Conservation (phyloP, 2,797 vertebrate genomes). For the Oreortyx pictus region DNA sequence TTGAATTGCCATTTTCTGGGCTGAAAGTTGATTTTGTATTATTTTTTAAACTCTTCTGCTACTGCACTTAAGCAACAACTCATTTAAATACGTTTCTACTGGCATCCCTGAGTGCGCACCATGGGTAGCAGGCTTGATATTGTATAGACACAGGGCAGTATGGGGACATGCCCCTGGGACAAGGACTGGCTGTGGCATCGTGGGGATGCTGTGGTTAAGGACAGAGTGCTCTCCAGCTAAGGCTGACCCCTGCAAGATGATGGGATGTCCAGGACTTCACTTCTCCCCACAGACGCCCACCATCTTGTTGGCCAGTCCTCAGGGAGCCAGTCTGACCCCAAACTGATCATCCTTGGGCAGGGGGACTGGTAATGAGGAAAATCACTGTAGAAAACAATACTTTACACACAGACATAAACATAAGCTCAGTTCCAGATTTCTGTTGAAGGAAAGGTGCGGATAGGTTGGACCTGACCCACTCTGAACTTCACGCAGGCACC, state of each 20-base stretch:
- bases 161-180: neutral
- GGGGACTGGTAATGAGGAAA: neutral
- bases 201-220: fast-evolving
- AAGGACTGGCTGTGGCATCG: neutral
- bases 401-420: neutral
- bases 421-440: neutral
- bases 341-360: neutral
- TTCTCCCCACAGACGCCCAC: neutral
- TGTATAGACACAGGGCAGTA: neutral
- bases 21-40: neutral
- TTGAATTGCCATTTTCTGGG: slow-evolving; percentile 23
- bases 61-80: neutral
- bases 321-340: neutral
- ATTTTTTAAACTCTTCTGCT: neutral
- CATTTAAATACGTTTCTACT: neutral
- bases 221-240: neutral
- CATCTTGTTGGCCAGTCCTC: fast-evolving
- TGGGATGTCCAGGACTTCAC: too few species aligned
- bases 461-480: neutral
- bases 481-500: neutral
- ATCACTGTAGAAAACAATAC: neutral
- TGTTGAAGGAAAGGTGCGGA: neutral
- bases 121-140: neutral
- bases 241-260: neutral
- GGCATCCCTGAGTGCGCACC: fast-evolving